Percentiles rank a stretch among this genome's conserved stretches.
phyloP scores from a whole-genome alignment of 2,113 vertebrate genomes.

The Gyps fulvus region DNA sequence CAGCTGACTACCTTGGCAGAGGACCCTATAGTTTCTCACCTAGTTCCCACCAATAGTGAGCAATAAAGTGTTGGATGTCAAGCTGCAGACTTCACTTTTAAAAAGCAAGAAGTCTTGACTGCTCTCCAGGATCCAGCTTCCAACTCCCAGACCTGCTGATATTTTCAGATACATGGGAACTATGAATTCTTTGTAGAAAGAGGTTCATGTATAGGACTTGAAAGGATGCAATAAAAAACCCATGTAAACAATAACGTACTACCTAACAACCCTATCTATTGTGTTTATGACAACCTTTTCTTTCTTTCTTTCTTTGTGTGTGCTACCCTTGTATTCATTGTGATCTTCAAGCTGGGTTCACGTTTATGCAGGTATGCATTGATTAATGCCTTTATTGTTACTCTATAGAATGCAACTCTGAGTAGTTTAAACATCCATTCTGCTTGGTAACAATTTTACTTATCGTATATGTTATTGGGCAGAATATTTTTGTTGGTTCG shows the following conservation, averaged over 20 bases:
- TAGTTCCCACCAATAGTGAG: background rate
- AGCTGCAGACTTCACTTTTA: background rate
- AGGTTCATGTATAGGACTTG: background rate
- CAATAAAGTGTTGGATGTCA: background rate
- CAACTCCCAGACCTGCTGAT: background rate
- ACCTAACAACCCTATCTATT: background rate
- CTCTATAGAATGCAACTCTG: background rate
- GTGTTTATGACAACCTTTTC: background rate
- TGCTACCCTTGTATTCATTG: background rate
- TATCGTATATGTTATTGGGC: background rate
- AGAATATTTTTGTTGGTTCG: background rate
- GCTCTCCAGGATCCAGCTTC: background rate
- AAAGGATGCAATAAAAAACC: background rate
- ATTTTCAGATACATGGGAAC: background rate
- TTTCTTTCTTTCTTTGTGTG: background rate
- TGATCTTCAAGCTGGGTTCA: background rate
- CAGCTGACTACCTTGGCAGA: background rate
- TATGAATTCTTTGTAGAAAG: background rate
- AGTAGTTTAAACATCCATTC: background rate
- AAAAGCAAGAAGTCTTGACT: background rate
- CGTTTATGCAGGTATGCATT: background rate
- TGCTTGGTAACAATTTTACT: background rate
- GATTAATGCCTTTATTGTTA: slow-evolving; percentile 18
- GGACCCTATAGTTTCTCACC: background rate
- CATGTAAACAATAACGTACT: background rate